phyloP scores from a whole-genome alignment of 64 coral and sea anemone species.

The Hydrozoanthus tunicans region DNA sequence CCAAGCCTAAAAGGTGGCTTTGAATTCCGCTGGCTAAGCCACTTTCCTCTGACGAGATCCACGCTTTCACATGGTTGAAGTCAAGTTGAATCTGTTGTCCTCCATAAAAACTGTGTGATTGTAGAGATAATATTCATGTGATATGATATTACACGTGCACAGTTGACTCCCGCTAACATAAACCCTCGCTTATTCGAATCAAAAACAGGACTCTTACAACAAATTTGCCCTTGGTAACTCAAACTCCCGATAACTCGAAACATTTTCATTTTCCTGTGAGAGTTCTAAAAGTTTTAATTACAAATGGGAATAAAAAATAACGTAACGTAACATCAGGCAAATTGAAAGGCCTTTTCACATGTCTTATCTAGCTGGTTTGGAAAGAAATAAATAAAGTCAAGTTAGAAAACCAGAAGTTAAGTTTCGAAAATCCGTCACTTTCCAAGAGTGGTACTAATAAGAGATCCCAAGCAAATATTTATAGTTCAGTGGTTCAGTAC shows the following conservation, averaged over 20 bases:
- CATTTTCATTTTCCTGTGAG: not conserved
- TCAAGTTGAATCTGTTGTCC: slow-evolving; percentile 95
- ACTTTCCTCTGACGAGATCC: slow-evolving; percentile 85
- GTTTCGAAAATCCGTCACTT: too few relatives aligned
- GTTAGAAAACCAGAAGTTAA: too few relatives aligned
- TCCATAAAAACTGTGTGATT: slow-evolving; percentile 78
- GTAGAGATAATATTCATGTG: not conserved
- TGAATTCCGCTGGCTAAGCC: slow-evolving; percentile 66
- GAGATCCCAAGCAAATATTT: too few relatives aligned
- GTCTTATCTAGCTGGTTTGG: not conserved
- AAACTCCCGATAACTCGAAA: not conserved
- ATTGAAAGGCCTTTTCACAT: not conserved
- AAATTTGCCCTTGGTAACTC: too few relatives aligned
- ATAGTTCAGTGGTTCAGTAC: too few relatives aligned
- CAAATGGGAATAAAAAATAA: too few relatives aligned
- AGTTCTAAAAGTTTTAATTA: too few relatives aligned
- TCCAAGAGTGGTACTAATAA: too few relatives aligned
- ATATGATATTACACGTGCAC: too few relatives aligned
- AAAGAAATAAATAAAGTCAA: not conserved
- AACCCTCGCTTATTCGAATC: too few relatives aligned
- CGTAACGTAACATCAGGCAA: not conserved
- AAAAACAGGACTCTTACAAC: too few relatives aligned
- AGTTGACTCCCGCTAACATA: not conserved
- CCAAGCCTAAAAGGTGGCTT: slow-evolving; percentile 77
- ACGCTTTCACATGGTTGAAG: slow-evolving; percentile 90